Base-by-base conservation (phyloP, 1,140 invertebrate genomes). In the Mesaphorura yosii region DNA sequence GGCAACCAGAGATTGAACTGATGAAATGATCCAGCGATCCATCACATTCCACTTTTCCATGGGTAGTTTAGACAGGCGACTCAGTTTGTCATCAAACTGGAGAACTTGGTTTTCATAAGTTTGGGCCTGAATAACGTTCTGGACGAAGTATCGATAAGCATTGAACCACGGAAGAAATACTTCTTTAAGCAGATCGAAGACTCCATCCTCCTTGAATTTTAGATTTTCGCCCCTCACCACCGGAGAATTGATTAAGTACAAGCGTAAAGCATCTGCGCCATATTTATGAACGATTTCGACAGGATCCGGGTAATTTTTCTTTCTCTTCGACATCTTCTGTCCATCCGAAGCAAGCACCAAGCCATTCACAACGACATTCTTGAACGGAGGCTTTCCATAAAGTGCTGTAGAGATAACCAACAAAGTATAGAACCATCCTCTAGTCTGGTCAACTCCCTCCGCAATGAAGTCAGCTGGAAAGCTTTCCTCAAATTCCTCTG, bases 391-490 rank as follows among this genome's bases (percentile, higher is more conserved):
- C 69, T 93, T 93, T 27, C 88, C 85, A 69, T 96, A 98, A n/a
- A 99, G 72, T 22, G 88, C 85, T 12, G 93, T 98, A 0, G 91
- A 95, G 27, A 99, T 78, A 0, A 98, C 95, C 38, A 98, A 72
- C 1, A 98, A 72, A 0, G 95, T 99, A 66, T 99, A 98, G 72
- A 98, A 98, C 92, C 93, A 98, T 42, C 93, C 93, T 64, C 96
- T 77, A 0, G 96, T 99, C 75, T 99, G 96, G 74, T 99, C 96
- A 63, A 98, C 94, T 17, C 94, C 93, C 75, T 99, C 96, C 26
- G 89, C 93, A 67, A 99, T 96, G 65, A 99, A 99, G 74, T 99
- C 92, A 3, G 96, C 96, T n/a, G 96, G 96, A 66, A 99, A 99
- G 54, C 77, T 78, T 38, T 89, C 83, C 63, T 94, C 84, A 73